These are phyloP conservation scores for Arctopsyche grandis DNA, from an alignment of 1,140 invertebrate genomes.

Conservation along the genomic window DNA sequence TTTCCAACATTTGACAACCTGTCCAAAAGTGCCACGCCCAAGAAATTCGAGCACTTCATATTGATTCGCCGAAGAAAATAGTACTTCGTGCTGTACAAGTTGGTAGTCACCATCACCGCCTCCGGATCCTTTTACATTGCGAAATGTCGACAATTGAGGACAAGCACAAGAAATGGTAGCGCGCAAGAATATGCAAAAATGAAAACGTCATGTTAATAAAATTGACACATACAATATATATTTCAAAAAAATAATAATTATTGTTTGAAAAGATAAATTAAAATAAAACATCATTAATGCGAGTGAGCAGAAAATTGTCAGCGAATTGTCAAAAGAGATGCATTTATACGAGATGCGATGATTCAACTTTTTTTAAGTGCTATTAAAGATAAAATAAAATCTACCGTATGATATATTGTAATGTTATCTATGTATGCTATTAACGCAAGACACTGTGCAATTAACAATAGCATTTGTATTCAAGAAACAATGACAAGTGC, in stretches of 20 bases:
- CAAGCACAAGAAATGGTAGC: neutral
- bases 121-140: constrained; percentile 71
- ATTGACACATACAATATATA: neutral
- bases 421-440: too few relatives aligned
- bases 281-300: too few relatives aligned
- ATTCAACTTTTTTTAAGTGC: too few relatives aligned
- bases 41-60: constrained; percentile 94
- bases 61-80: constrained; percentile 82
- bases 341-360: too few relatives aligned
- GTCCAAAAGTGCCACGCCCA: constrained; percentile 98
- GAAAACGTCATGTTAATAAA: too few relatives aligned
- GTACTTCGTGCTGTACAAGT: constrained; percentile 97
- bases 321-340: too few relatives aligned
- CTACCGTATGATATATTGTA: too few relatives aligned
- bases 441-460: too few relatives aligned
- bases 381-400: too few relatives aligned
- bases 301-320: too few relatives aligned
- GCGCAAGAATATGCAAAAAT: neutral
- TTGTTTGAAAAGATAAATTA: neutral
- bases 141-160: neutral
- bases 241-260: neutral
- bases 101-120: constrained; percentile 96
- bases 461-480: too few relatives aligned
- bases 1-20: constrained; percentile 99
- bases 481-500: too few relatives aligned